phyloP scores from a whole-genome alignment of 2,113 vertebrate species.

The Phalacrocorax aristotelis region DNA sequence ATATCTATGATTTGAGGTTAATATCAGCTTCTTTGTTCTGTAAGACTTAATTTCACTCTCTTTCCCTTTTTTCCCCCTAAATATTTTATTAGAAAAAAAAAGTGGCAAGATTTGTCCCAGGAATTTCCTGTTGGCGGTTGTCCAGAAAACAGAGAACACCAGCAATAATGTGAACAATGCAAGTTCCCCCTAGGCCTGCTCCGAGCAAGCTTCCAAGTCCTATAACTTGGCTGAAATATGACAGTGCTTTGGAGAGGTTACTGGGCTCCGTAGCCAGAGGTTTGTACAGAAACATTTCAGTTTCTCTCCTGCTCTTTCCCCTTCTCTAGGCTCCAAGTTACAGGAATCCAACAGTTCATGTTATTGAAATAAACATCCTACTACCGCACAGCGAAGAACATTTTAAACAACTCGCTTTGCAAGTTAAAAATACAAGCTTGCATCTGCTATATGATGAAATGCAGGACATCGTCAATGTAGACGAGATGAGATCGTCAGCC shows the following conservation, averaged over 20 bases:
- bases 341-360: background rate
- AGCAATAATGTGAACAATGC: slow-evolving; percentile 52
- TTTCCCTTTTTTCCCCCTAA: background rate
- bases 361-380: background rate
- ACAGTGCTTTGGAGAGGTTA: background rate
- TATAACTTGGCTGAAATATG: background rate
- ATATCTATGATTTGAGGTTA: background rate
- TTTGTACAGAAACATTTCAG: background rate
- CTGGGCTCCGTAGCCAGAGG: background rate
- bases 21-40: background rate
- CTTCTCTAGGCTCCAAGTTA: background rate
- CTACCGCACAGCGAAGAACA: background rate
- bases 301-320: background rate
- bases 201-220: background rate
- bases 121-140: slow-evolving; percentile 78
- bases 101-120: slow-evolving; percentile 70
- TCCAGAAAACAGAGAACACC: slow-evolving; percentile 56
- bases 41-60: background rate
- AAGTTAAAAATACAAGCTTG: background rate
- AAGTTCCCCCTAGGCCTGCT: slow-evolving; percentile 21
- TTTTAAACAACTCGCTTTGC: background rate
- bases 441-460: background rate
- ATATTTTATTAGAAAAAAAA: background rate
- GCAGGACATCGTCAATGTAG: background rate
- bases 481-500: background rate